Evolutionary conservation across 2,888 invertebrate genomes (phyloP), one percentile per base, ranked within the genome.

Genomic region (Tupiocoris notatus): DNA sequence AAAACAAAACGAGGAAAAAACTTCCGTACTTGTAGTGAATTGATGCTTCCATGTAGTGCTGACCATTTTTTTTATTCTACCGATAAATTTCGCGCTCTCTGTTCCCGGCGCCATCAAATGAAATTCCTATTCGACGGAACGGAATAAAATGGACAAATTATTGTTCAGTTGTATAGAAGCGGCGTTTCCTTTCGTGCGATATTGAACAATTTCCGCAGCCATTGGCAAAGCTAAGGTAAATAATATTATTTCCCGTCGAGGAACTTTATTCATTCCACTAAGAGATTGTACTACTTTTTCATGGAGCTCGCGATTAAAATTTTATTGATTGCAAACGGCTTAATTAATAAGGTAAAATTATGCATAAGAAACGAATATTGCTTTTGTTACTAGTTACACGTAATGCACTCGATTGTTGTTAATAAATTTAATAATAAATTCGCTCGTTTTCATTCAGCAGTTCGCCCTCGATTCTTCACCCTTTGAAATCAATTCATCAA

Each of bases 361-460:
- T 75, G 75, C 75, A 75, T 75, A 75, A 75, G 65, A 75, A 75
- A 57, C 65, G 59, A 66, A 57, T 57, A 66, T 75, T 65, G 59
- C 59, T 75, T 75, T 75, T 75, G 75, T 75, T 75, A 39, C 61
- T 73, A 73, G 73, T 73, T 73, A 73, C 73, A 73, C 73, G 73
- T 73, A 70, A 73, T 73, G 73, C 73, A 73, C 73, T 73, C 73
- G 73, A 73, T 73, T 73, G 73, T 73, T 73, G 73, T 73, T 73
- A 73, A 73, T 73, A 73, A 73, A 73, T 73, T 73, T 73, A 73
- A 73, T 73, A 73, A 73, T 62, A 73, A 73, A 70, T 39, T 12
- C 39, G 39, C 39, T 39, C 6, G 39, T 39, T 39, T 39, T 39
- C n/a, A n/a, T n/a, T n/a, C n/a, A n/a, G n/a, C n/a, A n/a, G n/a